A percentile compares a stretch with the other conserved stretches of the same genome.
Conservation (phyloP, 1,140 invertebrate species). For the Drosophila jambulina region DNA sequence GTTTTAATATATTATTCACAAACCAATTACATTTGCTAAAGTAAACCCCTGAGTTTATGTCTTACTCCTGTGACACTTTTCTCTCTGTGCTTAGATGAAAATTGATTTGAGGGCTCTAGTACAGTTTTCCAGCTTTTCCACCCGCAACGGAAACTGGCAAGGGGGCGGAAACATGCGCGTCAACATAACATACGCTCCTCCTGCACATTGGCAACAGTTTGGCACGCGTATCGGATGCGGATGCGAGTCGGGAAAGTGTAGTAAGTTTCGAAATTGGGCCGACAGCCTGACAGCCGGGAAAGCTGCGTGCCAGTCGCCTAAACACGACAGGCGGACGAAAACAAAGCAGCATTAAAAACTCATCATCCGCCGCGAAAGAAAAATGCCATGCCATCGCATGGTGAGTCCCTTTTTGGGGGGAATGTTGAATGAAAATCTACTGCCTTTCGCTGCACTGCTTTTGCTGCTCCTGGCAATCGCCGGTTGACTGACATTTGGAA, state of each 20-base stretch:
- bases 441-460: constrained; percentile 6
- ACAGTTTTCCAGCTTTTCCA: not conserved
- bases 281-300: constrained; percentile 60
- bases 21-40: not conserved
- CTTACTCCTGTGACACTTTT: not conserved
- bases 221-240: constrained; percentile 65
- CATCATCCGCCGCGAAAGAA: constrained; percentile 54
- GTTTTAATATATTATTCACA: not conserved
- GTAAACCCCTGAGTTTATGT: not conserved
- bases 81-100: constrained; percentile 14
- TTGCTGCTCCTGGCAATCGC: constrained; percentile 33
- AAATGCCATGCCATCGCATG: constrained; percentile 28
- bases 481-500: constrained; percentile 58
- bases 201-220: constrained; percentile 63
- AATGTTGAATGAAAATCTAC: constrained; percentile 21
- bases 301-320: constrained; percentile 67
- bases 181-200: constrained; percentile 47
- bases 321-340: constrained; percentile 41
- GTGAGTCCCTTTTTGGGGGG: constrained; percentile 3
- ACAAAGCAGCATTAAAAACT: constrained; percentile 72
- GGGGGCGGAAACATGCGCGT: constrained; percentile 50
- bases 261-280: constrained; percentile 71
- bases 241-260: constrained; percentile 12
- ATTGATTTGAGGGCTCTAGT: constrained; percentile 34
- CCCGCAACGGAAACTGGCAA: constrained; percentile 51